phyloP scores from a whole-genome alignment of 2,888 invertebrate species.

The Dorcus parallelipipedus region DNA sequence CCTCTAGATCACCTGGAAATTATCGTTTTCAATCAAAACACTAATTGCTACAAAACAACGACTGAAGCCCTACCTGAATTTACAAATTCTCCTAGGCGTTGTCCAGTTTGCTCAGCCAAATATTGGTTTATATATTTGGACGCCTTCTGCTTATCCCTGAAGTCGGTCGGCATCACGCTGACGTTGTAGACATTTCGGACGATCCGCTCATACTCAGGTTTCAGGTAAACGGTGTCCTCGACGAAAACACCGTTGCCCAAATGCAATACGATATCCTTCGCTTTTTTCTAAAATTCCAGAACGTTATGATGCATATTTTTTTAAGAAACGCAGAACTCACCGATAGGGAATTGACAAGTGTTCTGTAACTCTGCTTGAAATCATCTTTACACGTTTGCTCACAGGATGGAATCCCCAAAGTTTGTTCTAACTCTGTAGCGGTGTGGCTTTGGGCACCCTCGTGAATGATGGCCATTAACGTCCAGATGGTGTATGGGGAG shows the following conservation, averaged over 20 bases:
- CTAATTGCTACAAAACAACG: constrained; percentile 11
- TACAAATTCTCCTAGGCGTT: constrained; percentile 65
- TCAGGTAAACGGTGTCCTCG: constrained; percentile 39
- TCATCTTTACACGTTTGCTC: constrained; percentile 4
- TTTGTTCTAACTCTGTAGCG: constrained; percentile 50
- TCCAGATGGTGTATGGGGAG: constrained; percentile 66
- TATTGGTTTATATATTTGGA: constrained; percentile 62
- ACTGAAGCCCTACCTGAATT: constrained; percentile 46
- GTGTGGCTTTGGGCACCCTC: constrained; percentile 60
- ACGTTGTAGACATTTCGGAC: constrained; percentile 51
- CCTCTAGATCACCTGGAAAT: constrained; percentile 50
- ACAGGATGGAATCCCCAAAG: constrained; percentile 37
- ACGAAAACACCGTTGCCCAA: constrained; percentile 52
- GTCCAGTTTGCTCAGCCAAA: constrained; percentile 64
- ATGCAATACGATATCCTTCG: constrained; percentile 45
- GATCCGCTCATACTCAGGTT: constrained; percentile 33
- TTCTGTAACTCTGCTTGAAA: constrained; percentile 36
- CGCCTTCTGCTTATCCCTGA: constrained; percentile 53
- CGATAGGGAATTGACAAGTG: constrained; percentile 30
- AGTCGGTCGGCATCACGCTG: constrained; percentile 56
- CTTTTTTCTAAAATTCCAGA: constrained; percentile 25
- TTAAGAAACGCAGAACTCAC: constrained; percentile 18
- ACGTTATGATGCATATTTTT: no score
- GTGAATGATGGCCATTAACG: constrained; percentile 56
- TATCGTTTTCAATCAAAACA: background rate